phyloP scores from a whole-genome alignment of 23 tunicate species.

The Trididemnum nubilum region DNA sequence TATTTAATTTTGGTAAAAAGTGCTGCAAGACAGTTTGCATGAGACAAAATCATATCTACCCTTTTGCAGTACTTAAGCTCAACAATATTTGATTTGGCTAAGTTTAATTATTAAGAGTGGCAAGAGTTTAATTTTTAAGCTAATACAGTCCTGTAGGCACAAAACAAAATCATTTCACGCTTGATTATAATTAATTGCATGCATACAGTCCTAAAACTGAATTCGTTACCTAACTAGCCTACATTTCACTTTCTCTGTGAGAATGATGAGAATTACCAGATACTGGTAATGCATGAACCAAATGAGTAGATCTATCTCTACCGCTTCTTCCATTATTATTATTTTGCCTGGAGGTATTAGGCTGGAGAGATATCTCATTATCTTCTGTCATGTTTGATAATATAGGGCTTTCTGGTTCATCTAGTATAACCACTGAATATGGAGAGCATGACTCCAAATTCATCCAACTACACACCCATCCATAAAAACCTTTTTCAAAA shows the following conservation, averaged over 20 bases:
- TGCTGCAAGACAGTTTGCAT: too few relatives aligned
- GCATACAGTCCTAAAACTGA: too few relatives aligned
- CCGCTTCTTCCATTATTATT: background rate
- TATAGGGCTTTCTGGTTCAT: slow-evolving; percentile 52
- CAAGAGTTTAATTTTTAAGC: too few relatives aligned
- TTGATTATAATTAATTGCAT: too few relatives aligned
- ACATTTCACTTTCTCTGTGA: background rate
- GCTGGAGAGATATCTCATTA: background rate
- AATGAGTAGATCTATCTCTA: background rate
- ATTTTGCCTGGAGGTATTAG: background rate
- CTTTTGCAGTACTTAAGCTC: too few relatives aligned
- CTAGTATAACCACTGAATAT: slow-evolving; percentile 63
- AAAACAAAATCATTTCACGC: too few relatives aligned
- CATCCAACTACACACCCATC: slow-evolving; percentile 72
- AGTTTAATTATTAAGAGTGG: too few relatives aligned
- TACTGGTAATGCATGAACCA: background rate
- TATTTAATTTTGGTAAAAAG: too few relatives aligned
- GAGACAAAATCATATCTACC: too few relatives aligned
- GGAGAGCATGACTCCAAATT: slow-evolving; percentile 79
- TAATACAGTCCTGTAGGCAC: too few relatives aligned
- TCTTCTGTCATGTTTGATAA: background rate
- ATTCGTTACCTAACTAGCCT: too few relatives aligned
- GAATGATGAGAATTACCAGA: background rate
- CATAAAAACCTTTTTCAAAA: slow-evolving; percentile 92
- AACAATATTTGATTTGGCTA: too few relatives aligned